Evolutionary conservation across 1,140 invertebrate species (phyloP), one percentile per base, ranked within the genome.

Genomic region (Heliconius himera): DNA sequence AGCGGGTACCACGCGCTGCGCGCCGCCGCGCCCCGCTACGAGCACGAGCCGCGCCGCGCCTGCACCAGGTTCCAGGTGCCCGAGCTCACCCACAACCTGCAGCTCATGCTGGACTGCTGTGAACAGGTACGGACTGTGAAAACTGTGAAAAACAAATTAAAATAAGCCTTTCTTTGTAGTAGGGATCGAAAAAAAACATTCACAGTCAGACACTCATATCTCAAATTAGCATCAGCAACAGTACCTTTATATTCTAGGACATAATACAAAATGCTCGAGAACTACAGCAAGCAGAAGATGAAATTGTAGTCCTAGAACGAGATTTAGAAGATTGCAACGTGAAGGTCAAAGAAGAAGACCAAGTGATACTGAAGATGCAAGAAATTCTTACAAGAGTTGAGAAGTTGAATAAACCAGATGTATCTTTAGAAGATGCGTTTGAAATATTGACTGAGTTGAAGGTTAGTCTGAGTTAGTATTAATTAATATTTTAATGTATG

Each of bases 1-100:
- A 98, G 98, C 91, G 98, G 99, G 18, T 99, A 99, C 91, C 98
- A 99, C 95, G 98, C 99, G 0, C 97, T 95, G 92, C 96, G 91
- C 95, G 95, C 91, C 95, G 96, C 90, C 96, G 96, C 96, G 81
- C 95, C 96, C 79, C 93, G 96, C 29, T 96, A 94, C 87, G 96
- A 96, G 83, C 95, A 96, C 83, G 95, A 95, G 75, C 92, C 95
- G 66, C 91, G 96, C 74, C 96, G 97, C 77, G 95, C 96, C 78
- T 95, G 95, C 82, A 89, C 93, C 1, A 96, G 96, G 89, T 98
- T 98, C 89, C 91, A 95, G 6, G 88, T 99, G 79, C 98, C 99
- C 1, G 99, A 99, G 94, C 95, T 99, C 2, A 95, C 96, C 33
- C 98, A 99, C 89, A 99, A 99, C 95, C 95, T 99, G 20, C 97